Base-by-base conservation (phyloP, 2,113 vertebrate species). In the Aegithalos caudatus region DNA sequence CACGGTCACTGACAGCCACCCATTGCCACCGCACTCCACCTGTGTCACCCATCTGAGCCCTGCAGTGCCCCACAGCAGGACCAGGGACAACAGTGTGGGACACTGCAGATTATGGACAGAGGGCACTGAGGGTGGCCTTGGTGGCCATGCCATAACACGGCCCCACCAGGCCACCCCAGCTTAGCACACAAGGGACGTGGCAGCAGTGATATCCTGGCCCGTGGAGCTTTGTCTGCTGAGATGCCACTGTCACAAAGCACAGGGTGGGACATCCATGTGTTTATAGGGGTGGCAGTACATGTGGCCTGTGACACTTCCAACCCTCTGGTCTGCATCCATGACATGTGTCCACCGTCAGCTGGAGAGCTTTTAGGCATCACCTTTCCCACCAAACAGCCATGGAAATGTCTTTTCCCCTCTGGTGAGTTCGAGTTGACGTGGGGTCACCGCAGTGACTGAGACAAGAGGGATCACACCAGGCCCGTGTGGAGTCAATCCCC, bases 21-120 rank as follows among this genome's bases (percentile, higher is more conserved):
- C 42, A 35, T 0, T 3, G 70, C 60, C 60, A 78, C 76, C 0
- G 0, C 0, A 0, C 11, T n/a, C 57, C 54, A 44, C 28, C 64
- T 0, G 3, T 7, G 48, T 15, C 57, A n/a, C 45, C 50, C 1
- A 0, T 5, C 12, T 4, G 6, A 60, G 57, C 27, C 45, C 42
- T 5, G 37, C 14, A 69, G 47, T 53, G 65, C 29, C 72, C 29
- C 53, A 2, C 0, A 19, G 37, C 4, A 25, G 47, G 51, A 69
- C 23, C 73, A 56, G 78, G 70, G 61, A 44, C 62, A 88, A 69
- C 24, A 2, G 66, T 4, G 33, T 3, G 9, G 35, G 38, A 65
- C 15, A 9, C 47, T 27, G 31, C 21, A 57, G 53, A 58, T 51
- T 77, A 58, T 4, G 33, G 77, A 73, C 50, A 88, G 90, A 2